Evolutionary conservation across 2,888 invertebrate species (phyloP).

Genomic region (Drosophila multiciliata): DNA sequence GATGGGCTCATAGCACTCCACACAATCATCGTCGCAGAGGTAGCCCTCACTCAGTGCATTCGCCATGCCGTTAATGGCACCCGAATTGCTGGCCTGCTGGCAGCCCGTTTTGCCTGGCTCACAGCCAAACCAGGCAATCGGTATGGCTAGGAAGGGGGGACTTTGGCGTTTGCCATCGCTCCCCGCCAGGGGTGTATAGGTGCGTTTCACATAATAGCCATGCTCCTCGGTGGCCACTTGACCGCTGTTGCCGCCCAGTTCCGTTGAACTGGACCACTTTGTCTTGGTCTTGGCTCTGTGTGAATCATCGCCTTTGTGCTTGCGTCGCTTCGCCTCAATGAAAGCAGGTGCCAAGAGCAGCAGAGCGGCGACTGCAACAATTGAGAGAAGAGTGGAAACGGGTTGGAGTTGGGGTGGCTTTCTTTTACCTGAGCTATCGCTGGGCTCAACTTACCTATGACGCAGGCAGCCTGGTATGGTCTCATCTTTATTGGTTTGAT

Average conservation of each 20-base stretch:
- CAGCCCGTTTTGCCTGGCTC: conserved; percentile 52
- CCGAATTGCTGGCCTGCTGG: conserved; percentile 60
- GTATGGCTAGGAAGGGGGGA: conserved; percentile 80
- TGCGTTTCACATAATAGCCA: conserved; percentile 82
- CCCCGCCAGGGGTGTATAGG: conserved; percentile 60
- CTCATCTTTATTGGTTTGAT: conserved; percentile 48
- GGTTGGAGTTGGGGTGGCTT: not conserved
- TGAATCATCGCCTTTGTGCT: conserved; percentile 69
- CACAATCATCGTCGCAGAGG: conserved; percentile 81
- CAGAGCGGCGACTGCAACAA: conserved; percentile 48
- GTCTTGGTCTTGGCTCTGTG: conserved; percentile 79
- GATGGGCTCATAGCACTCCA: conserved; percentile 75
- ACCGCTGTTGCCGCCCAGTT: conserved; percentile 54
- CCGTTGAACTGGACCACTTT: conserved; percentile 80
- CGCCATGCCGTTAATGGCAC: conserved; percentile 66
- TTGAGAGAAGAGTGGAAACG: not conserved
- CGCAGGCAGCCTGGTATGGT: conserved; percentile 46
- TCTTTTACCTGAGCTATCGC: conserved; percentile 4
- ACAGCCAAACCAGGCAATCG: conserved; percentile 80
- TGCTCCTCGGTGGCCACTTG: conserved; percentile 81
- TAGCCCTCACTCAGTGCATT: conserved; percentile 74
- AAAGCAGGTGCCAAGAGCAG: conserved; percentile 54
- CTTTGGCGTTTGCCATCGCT: conserved; percentile 47
- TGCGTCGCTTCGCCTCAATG: conserved; percentile 70
- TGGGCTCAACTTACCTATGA: conserved; percentile 57